Base-by-base conservation (phyloP, 37 sponge, comb jelly and placozoan species). In the Agelas oroides region DNA sequence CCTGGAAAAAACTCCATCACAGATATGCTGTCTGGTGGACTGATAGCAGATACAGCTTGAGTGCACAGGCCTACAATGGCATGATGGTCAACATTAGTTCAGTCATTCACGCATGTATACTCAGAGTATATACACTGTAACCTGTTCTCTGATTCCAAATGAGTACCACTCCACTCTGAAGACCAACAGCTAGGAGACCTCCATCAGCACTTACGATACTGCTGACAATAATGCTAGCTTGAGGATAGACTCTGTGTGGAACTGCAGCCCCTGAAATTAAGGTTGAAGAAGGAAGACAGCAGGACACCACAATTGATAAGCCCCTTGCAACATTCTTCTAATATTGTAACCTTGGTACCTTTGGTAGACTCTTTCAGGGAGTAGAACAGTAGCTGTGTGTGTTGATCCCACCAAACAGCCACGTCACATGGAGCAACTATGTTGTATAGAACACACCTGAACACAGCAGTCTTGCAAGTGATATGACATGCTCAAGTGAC, bases 391-490 rank as follows among this genome's bases (percentile, higher is more conserved):
- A 91, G 70, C 6, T 91, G 76, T 0, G 62, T 53, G 24, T 73
- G 28, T 32, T 38, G 59, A 56, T 77, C 66, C 91, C 91, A 91
- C 87, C 86, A 86, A 20, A 86, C 46, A 6, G 86, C 81, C 30
- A 91, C n/a, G 31, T 75, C 38, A 20, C 41, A 60, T 32, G 89
- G 78, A 1, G 52, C 53, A 1, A n/a, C 79, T 70, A 39, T 52
- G 23, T 11, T 1, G 28, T 17, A 16, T 41, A 55, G 28, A 53
- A 34, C 79, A 59, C 30, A 28, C n/a, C n/a, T n/a, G 17, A 25
- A 34, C 1, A 30, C 2, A 5, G 62, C 14, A 61, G 27, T 14
- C 27, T 61, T 46, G 8, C n/a, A 46, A 46, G 8, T 46, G 46
- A 46, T 46, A 46, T 46, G 8, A 46, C 46, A 46, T 46, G 46